Evolutionary conservation across 2,888 invertebrate genomes (phyloP).

Genomic region (Stramonita haemastoma): DNA sequence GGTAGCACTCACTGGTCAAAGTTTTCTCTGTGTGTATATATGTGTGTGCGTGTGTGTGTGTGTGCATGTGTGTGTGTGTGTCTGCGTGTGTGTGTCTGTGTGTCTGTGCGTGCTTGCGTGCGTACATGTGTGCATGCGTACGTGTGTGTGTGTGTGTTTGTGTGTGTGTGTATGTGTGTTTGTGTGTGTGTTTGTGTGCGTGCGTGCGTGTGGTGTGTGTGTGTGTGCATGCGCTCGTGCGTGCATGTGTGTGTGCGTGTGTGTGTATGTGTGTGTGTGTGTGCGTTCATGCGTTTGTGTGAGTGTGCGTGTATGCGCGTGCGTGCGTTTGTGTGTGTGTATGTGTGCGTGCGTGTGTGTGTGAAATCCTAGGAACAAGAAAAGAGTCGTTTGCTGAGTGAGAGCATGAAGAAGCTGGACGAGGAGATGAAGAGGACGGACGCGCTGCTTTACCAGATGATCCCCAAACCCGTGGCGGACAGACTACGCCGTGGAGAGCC

Average conservation of each 20-base stretch:
- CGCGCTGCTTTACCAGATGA: slow-evolving; percentile 97
- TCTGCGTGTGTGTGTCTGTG: neutral
- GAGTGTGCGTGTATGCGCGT: neutral
- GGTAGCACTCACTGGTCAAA: too few species aligned
- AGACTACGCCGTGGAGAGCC: slow-evolving; percentile 94
- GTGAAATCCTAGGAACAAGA: slow-evolving; percentile 90
- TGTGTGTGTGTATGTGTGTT: neutral
- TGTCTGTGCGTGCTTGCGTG: neutral
- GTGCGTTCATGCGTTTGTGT: neutral
- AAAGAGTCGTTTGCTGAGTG: slow-evolving; percentile 96
- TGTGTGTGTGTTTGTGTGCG: neutral
- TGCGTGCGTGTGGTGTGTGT: too few species aligned
- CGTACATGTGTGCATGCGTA: neutral
- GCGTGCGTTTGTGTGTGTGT: slow-evolving; percentile 1
- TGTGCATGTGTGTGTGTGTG: neutral
- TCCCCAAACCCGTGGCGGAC: slow-evolving; percentile 98
- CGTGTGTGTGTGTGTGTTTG: neutral
- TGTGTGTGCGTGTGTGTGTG: slow-evolving; percentile 9
- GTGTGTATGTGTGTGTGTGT: neutral
- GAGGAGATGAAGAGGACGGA: slow-evolving; percentile 97
- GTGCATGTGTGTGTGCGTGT: neutral
- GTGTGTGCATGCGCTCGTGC: neutral
- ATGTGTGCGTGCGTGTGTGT: slow-evolving; percentile 13
- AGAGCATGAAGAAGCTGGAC: slow-evolving; percentile 96
- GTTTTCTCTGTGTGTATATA: neutral